These are phyloP conservation scores for Eucera pruinosa DNA, from an alignment of 2,888 invertebrate species.

Conservation along the genomic window DNA sequence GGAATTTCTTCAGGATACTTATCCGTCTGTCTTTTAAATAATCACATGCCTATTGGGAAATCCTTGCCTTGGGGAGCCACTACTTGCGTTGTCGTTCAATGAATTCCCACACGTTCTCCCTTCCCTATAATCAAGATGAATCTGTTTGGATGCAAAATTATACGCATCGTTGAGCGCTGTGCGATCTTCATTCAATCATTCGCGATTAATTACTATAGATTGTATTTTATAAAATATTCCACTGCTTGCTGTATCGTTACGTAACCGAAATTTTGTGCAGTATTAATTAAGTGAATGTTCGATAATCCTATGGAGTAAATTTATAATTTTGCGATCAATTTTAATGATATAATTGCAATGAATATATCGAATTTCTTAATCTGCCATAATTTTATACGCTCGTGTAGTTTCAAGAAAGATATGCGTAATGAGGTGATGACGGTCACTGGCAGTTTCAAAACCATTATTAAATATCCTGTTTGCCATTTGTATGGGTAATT, in stretches of 20 bases:
- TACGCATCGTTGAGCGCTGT: slow-evolving; percentile 27
- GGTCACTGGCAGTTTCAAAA: background rate
- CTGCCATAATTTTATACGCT: background rate
- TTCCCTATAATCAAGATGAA: slow-evolving; percentile 6
- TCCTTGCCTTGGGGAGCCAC: slow-evolving; percentile 51
- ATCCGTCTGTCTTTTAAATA: slow-evolving; percentile 51
- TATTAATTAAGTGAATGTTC: background rate
- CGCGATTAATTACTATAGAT: slow-evolving; percentile 14
- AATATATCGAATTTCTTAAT: background rate
- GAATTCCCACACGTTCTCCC: slow-evolving; percentile 54
- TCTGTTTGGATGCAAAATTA: slow-evolving; percentile 30
- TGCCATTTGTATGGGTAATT: background rate
- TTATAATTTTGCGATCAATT: background rate
- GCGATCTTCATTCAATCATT: slow-evolving; percentile 32
- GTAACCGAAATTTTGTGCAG: background rate
- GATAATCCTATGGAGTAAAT: background rate
- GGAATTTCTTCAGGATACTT: slow-evolving; percentile 49
- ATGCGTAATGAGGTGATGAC: background rate
- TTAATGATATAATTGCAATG: too few species aligned
- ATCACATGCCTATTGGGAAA: slow-evolving; percentile 63
- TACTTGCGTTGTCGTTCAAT: slow-evolving; percentile 39
- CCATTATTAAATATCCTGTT: slow-evolving; percentile 2
- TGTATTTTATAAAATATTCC: slow-evolving; percentile 18
- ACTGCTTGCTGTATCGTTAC: background rate
- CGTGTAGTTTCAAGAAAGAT: background rate